These are phyloP conservation scores for Drosophila sordidula DNA, from an alignment of 2,888 invertebrate genomes.

Conservation along the genomic window DNA sequence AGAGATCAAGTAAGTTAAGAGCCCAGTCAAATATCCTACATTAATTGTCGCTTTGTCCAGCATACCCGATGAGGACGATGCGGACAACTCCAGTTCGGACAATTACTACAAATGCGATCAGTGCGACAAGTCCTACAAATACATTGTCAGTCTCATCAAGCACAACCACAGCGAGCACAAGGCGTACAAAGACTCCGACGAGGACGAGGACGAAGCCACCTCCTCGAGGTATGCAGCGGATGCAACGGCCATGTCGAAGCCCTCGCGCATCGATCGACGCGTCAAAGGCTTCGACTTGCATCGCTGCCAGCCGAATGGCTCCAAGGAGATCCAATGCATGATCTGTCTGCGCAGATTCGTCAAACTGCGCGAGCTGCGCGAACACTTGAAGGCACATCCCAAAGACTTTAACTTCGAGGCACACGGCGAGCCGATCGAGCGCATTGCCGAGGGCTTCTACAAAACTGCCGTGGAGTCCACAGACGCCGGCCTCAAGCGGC, in stretches of 20 bases:
- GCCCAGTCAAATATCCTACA: neutral
- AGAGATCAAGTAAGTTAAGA: conserved; percentile 43
- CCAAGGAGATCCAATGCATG: conserved; percentile 84
- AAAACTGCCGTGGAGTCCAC: conserved; percentile 71
- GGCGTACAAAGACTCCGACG: conserved; percentile 44
- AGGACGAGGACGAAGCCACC: conserved; percentile 39
- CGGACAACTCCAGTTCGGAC: conserved; percentile 34
- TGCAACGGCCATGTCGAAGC: conserved; percentile 26
- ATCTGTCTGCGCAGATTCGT: conserved; percentile 82
- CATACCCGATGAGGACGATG: conserved; percentile 60
- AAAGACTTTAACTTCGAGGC: conserved; percentile 66
- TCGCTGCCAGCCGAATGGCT: conserved; percentile 81
- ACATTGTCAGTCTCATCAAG: conserved; percentile 66
- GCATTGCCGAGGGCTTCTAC: conserved; percentile 77
- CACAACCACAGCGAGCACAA: conserved; percentile 58
- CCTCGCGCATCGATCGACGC: conserved; percentile 62
- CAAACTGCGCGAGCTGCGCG: conserved; percentile 79
- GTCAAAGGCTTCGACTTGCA: conserved; percentile 68
- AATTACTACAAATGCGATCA: conserved; percentile 68
- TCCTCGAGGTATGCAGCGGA: conserved; percentile 32
- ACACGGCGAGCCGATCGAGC: conserved; percentile 65
- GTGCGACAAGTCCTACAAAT: conserved; percentile 63
- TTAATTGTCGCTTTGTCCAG: conserved; percentile 12
- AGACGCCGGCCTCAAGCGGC: conserved; percentile 55
- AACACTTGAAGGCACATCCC: conserved; percentile 76